Conservation (phyloP, 1,140 invertebrate species). For the Paraescarpia echinospica region DNA sequence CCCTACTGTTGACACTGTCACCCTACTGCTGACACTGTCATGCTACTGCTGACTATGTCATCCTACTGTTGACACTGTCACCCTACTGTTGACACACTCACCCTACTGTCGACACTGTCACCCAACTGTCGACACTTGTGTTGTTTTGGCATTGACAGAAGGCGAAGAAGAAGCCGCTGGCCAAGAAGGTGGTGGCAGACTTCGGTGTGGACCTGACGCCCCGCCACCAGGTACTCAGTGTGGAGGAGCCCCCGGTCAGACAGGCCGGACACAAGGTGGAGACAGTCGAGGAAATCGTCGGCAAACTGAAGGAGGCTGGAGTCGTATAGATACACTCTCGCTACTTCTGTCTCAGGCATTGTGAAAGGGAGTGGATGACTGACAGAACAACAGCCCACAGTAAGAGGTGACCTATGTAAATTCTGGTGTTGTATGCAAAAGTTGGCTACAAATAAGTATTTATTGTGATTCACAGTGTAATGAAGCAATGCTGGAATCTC, state of each 20-base stretch:
- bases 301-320: constrained; percentile 89
- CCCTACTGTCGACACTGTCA: background rate
- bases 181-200: constrained; percentile 86
- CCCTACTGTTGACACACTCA: background rate
- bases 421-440: no score
- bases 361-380: background rate
- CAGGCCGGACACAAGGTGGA: constrained; percentile 89
- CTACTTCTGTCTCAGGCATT: background rate
- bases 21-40: background rate
- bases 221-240: constrained; percentile 70
- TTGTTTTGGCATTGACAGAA: constrained; percentile 66
- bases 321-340: constrained; percentile 46
- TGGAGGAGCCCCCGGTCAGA: constrained; percentile 91
- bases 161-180: constrained; percentile 98
- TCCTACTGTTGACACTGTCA: background rate
- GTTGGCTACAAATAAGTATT: no score
- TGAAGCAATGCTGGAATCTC: no score
- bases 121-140: background rate
- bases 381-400: no score
- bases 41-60: no score
- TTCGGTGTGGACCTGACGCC: constrained; percentile 83
- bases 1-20: no score
- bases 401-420: no score
- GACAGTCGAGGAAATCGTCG: constrained; percentile 87
- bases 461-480: no score